Evolutionary conservation across 2,113 vertebrate genomes (phyloP), one percentile per base, ranked within the genome.

Genomic region (Spermophilus dauricus): DNA sequence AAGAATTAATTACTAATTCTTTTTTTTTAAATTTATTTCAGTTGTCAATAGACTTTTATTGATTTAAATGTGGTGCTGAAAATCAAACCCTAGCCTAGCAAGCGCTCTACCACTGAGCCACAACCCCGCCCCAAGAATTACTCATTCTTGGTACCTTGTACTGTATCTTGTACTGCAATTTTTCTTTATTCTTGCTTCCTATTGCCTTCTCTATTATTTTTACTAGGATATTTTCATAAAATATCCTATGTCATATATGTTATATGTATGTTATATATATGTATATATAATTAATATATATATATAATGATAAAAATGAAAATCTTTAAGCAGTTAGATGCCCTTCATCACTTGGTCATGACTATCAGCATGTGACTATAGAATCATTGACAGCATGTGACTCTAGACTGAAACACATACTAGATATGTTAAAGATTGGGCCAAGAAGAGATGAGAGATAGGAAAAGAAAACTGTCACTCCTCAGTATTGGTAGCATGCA

Each of bases 381-480:
- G 11, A 77, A 26, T 70, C 39, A 51, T 48, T 20, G 0, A 48
- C 37, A 34, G 34, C 2, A 1, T 26, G 7, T 72, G 26, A 58
- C 48, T 84, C 4, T 26, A 28, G 39, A 69, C 53, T 82, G 28
- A 82, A 45, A 77, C 9, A 17, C 11, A 32, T 42, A 39, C 8
- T n/a, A n/a, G 28, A n/a, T 11, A 1, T 61, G n/a, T 73, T 65
- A 81, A 8, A 77, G 26, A 73, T 39, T 30, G 24, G 39, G n/a
- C 53, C 72, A 97, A 84, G 51, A 82, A 58, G 48, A 93, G 85
- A 77, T 3, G 9, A 85, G 48, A 80, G 56, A 87, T 86, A 42
- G 34, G 76, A 58, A 92, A 86, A 39, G 37, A 86, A 91, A 83
- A 83, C 48, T 34, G 16, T 91, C 28, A 61, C 0, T 53, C 32